Base-by-base conservation (phyloP, 2,888 invertebrate genomes). In the Dichetophora obliterata region DNA sequence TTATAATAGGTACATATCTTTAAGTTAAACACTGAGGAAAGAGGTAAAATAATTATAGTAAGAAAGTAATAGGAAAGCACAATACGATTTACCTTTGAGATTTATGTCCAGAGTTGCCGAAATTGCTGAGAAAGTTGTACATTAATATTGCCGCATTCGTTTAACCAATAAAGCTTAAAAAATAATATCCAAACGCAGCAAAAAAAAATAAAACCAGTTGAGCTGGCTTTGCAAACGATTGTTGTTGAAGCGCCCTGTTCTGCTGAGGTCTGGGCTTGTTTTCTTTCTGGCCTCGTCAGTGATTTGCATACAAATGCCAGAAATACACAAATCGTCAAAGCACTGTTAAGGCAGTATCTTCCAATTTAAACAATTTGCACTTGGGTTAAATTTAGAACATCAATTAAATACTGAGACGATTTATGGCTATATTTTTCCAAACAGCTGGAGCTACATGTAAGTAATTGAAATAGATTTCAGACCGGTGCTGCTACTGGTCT, bases 401-500 rank as follows among this genome's bases (percentile, higher is more conserved):
- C 14, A 43, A 43, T 43, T 43, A 43, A 43, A 43, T 6, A 43
- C 14, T 43, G 43, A 43, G 43, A 43, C 11, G 43, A 43, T 43
- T 43, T 43, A 11, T 43, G 14, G 43, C 14, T 43, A 43, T 11
- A 14, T 43, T 43, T 11, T 11, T 43, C 14, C 43, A 43, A 43
- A 50, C 34, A 57, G 52, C 72, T 59, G 65, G 68, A 70, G 24
- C 48, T 66, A 31, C 16, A 57, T 52, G 34, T 16, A 52, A 57
- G 75, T 66, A 54, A 65, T 59, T 50, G 11, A 50, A 66, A 63
- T 50, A 66, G 65, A 76, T 14, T 43, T 43, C 14, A 2, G 14
- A 43, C 43, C 43, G 43, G 43, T 43, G 69, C 50, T 50, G 78
- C 81, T 81, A 80, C 81, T 80, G 75, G 81, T 81, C 72, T 81